Evolutionary conservation across 1,140 invertebrate genomes (phyloP).

Genomic region (Euschistus heros): DNA sequence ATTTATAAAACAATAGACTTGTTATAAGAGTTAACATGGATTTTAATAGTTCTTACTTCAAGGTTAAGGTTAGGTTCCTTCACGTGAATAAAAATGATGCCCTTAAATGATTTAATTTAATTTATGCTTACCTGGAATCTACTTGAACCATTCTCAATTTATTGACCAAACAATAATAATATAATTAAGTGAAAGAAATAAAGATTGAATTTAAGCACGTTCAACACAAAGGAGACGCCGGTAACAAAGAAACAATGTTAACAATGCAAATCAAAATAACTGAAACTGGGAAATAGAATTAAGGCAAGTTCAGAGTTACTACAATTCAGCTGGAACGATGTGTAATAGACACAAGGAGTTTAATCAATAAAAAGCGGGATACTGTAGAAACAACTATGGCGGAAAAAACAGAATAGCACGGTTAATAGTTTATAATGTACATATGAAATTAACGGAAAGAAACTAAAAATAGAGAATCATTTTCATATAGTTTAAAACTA

Average conservation of each 20-base stretch:
- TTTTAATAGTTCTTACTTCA: neutral
- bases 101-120: neutral
- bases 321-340: neutral
- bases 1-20: too few species aligned
- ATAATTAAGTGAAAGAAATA: neutral
- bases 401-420: neutral
- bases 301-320: neutral
- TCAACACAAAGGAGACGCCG: neutral
- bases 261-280: neutral
- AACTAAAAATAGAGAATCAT: neutral
- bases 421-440: neutral
- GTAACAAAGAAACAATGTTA: neutral
- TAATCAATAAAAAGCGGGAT: conserved; percentile 14
- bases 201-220: too few species aligned
- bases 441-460: neutral
- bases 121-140: neutral
- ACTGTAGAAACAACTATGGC: conserved; percentile 5
- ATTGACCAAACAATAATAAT: neutral
- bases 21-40: too few species aligned
- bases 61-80: conserved; percentile 10
- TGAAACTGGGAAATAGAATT: neutral
- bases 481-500: neutral
- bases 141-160: neutral
- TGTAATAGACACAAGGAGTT: neutral
- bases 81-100: neutral